Conservation (phyloP, 2,113 vertebrate genomes). For the Serinus canaria region DNA sequence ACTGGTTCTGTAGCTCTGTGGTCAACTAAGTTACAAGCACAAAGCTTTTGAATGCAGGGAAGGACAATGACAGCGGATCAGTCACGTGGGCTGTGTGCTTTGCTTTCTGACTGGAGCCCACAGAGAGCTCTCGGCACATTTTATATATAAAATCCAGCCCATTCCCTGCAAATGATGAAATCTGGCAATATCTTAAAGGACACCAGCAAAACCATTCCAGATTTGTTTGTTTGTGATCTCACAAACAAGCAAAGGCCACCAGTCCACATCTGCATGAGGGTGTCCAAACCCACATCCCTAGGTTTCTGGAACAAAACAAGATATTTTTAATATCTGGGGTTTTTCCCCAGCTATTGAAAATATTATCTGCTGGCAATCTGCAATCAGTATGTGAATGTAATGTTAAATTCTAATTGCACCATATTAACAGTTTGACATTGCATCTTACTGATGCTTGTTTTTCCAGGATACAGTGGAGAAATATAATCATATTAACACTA, state of each 20-base stretch:
- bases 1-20: background rate
- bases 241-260: background rate
- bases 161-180: background rate
- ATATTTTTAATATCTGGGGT: background rate
- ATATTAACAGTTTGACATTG: slow-evolving; percentile 13
- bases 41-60: background rate
- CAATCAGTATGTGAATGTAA: background rate
- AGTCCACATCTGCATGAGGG: background rate
- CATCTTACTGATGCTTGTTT: background rate
- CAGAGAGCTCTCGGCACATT: background rate
- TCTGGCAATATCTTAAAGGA: background rate
- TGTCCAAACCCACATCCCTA: background rate
- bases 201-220: background rate
- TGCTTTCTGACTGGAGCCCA: background rate
- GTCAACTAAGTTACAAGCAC: background rate
- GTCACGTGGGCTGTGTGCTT: background rate
- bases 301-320: background rate
- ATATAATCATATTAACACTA: slow-evolving; percentile 26
- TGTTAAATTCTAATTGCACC: slow-evolving; percentile 27
- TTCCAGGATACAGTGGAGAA: background rate
- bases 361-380: background rate
- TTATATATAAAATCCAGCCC: slow-evolving; percentile 19
- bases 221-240: background rate
- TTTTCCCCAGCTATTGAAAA: background rate
- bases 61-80: background rate